A percentile compares a stretch with the other conserved stretches of the same genome.
These are phyloP conservation scores for Sphaerodactylus townsendi DNA, from an alignment of 2,113 vertebrate genomes.

Conservation along the genomic window DNA sequence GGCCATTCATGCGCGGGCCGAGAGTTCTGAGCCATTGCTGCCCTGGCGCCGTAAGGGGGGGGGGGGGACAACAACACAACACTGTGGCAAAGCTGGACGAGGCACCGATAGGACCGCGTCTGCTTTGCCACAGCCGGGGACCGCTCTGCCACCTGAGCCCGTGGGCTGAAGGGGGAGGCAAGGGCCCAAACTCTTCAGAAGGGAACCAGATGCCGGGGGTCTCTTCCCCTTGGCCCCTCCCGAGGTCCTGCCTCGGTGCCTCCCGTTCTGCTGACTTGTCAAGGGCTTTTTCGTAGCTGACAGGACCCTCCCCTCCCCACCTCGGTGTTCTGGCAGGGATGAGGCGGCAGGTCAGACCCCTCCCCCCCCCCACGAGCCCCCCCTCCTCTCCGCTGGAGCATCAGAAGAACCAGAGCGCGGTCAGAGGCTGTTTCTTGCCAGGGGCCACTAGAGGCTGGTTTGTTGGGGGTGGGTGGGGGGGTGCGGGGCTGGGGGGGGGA, in stretches of 20 bases:
- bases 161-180: neutral
- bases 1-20: neutral
- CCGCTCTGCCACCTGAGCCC: neutral
- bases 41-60: neutral
- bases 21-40: neutral
- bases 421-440: neutral
- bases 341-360: neutral
- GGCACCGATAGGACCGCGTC: neutral
- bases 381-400: neutral
- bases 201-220: neutral
- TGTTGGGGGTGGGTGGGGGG: neutral
- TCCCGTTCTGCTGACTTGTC: neutral
- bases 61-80: too few species aligned
- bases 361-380: too few species aligned
- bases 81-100: too few species aligned
- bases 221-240: neutral
- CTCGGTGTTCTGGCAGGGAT: neutral
- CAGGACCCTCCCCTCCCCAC: neutral
- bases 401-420: neutral
- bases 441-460: neutral
- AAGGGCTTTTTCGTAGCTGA: slow-evolving; percentile 1
- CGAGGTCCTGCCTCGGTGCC: neutral
- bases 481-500: neutral
- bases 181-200: neutral
- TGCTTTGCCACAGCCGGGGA: neutral